phyloP scores from a whole-genome alignment of 2,113 vertebrate genomes.

The Otus sunia region DNA sequence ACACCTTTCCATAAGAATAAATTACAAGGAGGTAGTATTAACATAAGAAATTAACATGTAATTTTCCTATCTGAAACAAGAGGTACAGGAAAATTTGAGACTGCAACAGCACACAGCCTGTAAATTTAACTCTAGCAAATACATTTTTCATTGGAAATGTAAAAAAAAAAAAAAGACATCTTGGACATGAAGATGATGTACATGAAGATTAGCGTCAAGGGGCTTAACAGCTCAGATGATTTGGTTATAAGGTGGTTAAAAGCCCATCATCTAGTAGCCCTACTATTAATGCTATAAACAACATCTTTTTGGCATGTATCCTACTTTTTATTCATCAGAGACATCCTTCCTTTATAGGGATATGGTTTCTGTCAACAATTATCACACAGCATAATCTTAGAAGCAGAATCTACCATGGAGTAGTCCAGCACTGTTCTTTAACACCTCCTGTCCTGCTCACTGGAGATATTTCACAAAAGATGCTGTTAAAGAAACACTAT shows the following conservation, averaged over 20 bases:
- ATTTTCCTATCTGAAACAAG: not conserved
- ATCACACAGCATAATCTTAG: not conserved
- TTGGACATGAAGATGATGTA: not conserved
- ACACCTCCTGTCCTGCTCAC: not conserved
- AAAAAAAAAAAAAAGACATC: not conserved
- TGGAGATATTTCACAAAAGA: not conserved
- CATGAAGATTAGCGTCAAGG: rapidly evolving
- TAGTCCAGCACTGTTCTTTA: not conserved
- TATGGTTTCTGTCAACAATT: not conserved
- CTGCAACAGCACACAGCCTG: rapidly evolving
- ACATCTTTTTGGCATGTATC: not conserved
- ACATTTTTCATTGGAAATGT: not conserved
- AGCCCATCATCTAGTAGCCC: not conserved
- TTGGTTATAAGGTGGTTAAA: not conserved
- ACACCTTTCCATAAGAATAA: not conserved
- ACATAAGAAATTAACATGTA: rapidly evolving
- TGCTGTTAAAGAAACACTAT: not conserved
- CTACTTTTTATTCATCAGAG: not conserved
- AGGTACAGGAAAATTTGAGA: not conserved
- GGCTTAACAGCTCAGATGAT: not conserved
- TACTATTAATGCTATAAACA: not conserved
- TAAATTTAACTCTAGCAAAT: not conserved
- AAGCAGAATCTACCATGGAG: not conserved
- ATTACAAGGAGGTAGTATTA: not conserved
- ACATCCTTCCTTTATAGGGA: not conserved